A percentile compares a stretch with the other conserved stretches of the same genome.
phyloP scores from a whole-genome alignment of 2,797 vertebrate genomes.

The Alosa sapidissima region DNA sequence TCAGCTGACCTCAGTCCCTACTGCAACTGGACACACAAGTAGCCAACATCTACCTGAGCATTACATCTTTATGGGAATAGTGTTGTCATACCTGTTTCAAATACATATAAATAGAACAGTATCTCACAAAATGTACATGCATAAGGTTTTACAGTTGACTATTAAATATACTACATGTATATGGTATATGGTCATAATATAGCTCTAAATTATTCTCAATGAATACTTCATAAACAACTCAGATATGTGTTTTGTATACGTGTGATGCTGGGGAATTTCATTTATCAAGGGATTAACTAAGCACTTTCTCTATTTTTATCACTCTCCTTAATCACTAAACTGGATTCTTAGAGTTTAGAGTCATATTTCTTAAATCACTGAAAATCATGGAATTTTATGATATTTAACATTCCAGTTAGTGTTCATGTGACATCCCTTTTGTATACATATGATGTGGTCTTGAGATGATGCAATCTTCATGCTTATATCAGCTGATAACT shows the following conservation, averaged over 20 bases:
- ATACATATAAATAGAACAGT: slow-evolving; percentile 21
- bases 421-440: slow-evolving; percentile 24
- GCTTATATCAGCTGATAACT: slow-evolving; percentile 22
- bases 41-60: slow-evolving; percentile 24
- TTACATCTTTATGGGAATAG: not conserved
- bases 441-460: slow-evolving; percentile 27
- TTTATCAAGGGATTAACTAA: slow-evolving; percentile 27
- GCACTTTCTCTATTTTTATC: slow-evolving; percentile 26
- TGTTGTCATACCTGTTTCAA: slow-evolving; percentile 22
- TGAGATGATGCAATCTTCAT: slow-evolving; percentile 24
- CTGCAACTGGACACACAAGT: slow-evolving; percentile 21
- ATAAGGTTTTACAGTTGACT: slow-evolving; percentile 27
- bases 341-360: slow-evolving; percentile 22
- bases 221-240: slow-evolving; percentile 26
- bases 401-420: slow-evolving; percentile 25
- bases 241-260: slow-evolving; percentile 24
- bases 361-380: slow-evolving; percentile 27
- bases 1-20: slow-evolving; percentile 21
- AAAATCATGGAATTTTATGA: slow-evolving; percentile 27
- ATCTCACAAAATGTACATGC: slow-evolving; percentile 23
- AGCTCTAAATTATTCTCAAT: slow-evolving; percentile 22
- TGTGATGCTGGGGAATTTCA: slow-evolving; percentile 24
- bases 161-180: slow-evolving; percentile 20
- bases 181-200: slow-evolving; percentile 22
- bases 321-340: slow-evolving; percentile 26